Conservation (phyloP, 2,797 vertebrate species). For the Myripristis jacobus region DNA sequence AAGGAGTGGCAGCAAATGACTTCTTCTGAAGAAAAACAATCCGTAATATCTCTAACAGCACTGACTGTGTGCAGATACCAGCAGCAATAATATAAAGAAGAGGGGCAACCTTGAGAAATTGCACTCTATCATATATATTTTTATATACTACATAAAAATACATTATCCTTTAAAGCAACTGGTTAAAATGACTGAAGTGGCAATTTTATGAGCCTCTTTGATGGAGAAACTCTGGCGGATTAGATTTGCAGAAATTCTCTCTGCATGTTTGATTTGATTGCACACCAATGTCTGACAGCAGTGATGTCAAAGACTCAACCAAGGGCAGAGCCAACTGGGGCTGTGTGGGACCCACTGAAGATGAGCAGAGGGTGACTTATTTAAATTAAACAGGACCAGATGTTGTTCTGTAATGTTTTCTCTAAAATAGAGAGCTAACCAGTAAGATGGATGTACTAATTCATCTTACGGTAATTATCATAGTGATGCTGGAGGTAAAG, state of each 20-base stretch:
- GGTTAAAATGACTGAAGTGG: no score
- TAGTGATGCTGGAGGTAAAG: neutral
- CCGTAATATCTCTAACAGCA: no score
- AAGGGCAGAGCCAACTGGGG: constrained; percentile 34
- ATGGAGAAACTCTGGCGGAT: constrained; percentile 11
- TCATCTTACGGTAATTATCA: constrained; percentile 4
- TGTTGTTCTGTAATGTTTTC: constrained; percentile 23
- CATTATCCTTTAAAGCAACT: no score
- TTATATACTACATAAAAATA: no score
- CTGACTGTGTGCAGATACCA: no score
- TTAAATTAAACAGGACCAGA: constrained; percentile 27
- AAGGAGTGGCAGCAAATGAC: constrained; percentile 1
- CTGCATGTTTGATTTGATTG: constrained; percentile 44
- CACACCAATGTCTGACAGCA: constrained; percentile 36
- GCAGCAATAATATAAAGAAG: no score
- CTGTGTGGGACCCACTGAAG: constrained; percentile 42
- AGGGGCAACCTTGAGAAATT: no score
- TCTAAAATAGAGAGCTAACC: constrained; percentile 10
- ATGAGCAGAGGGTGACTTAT: constrained; percentile 45
- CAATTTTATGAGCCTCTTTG: neutral
- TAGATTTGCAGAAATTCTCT: constrained; percentile 25
- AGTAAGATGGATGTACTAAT: constrained; percentile 10
- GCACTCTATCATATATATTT: no score
- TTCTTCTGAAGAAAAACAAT: neutral
- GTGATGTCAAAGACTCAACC: constrained; percentile 34